A percentile compares a stretch with the other conserved stretches of the same genome.
These are phyloP conservation scores for Pelobates cultripes DNA, from an alignment of 2,797 vertebrate genomes.

Conservation along the genomic window DNA sequence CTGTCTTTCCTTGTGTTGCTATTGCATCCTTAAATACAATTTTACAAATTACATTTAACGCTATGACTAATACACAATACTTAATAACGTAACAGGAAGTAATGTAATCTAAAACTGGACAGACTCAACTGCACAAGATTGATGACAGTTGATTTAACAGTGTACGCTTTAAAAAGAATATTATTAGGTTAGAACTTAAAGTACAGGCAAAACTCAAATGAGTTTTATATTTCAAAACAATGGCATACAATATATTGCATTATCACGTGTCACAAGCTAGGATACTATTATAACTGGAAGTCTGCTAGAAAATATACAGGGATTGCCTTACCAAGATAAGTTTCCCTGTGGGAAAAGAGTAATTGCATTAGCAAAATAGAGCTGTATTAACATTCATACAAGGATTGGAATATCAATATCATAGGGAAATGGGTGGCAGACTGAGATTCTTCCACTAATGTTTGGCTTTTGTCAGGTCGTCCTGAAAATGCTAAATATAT, in stretches of 20 bases:
- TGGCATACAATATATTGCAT: not conserved
- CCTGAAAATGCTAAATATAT: no score
- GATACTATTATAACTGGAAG: constrained; percentile 19
- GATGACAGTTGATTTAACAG: constrained; percentile 29
- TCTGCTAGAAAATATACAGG: not conserved
- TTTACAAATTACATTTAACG: not conserved
- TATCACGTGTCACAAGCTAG: constrained; percentile 6
- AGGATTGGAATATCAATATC: constrained; percentile 15
- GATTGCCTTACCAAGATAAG: constrained; percentile 2
- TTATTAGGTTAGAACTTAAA: constrained; percentile 27
- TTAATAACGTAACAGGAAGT: not conserved
- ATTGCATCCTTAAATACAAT: not conserved
- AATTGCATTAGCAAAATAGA: constrained; percentile 30
- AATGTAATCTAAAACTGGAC: constrained; percentile 28
- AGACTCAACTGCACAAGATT: constrained; percentile 20
- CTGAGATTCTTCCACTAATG: no score
- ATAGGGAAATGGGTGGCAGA: not conserved
- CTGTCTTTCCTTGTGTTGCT: not conserved
- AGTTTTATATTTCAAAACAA: constrained; percentile 41
- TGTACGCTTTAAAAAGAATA: not conserved
- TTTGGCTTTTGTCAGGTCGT: no score
- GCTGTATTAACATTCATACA: constrained; percentile 13
- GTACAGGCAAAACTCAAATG: constrained; percentile 9
- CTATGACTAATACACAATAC: not conserved
- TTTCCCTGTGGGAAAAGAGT: not conserved